Conservation (phyloP, 1,140 invertebrate species). For the Panulirus ornatus region DNA sequence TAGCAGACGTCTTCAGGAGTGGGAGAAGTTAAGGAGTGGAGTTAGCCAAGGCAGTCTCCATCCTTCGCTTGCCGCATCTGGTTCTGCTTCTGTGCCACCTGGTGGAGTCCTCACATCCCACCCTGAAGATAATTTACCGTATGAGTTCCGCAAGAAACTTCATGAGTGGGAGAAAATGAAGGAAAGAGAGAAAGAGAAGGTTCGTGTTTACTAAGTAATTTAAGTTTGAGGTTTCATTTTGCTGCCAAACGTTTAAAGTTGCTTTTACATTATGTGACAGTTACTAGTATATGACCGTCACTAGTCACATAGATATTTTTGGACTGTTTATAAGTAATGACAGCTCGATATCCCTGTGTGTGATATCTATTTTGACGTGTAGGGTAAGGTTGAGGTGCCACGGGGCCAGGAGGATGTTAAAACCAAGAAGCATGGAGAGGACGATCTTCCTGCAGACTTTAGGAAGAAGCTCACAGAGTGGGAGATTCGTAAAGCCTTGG, state of each 20-base stretch:
- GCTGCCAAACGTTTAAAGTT: too few species aligned
- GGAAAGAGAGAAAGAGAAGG: slow-evolving; percentile 77
- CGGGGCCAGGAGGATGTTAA: slow-evolving; percentile 71
- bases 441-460: slow-evolving; percentile 75
- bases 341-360: not conserved
- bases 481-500: slow-evolving; percentile 75
- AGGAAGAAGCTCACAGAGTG: slow-evolving; percentile 75
- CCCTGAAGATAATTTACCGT: slow-evolving; percentile 84
- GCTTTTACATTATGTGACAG: too few species aligned
- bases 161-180: slow-evolving; percentile 91
- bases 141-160: slow-evolving; percentile 89
- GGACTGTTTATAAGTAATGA: not conserved
- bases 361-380: not conserved
- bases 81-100: slow-evolving; percentile 85
- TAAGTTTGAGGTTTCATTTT: too few species aligned
- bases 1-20: slow-evolving; percentile 85
- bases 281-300: too few species aligned
- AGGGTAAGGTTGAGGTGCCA: slow-evolving; percentile 32
- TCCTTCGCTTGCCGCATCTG: slow-evolving; percentile 82
- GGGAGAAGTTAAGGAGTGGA: slow-evolving; percentile 82
- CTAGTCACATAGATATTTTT: not conserved
- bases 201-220: not conserved
- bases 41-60: slow-evolving; percentile 40
- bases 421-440: slow-evolving; percentile 73
- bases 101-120: slow-evolving; percentile 78